phyloP scores from a whole-genome alignment of 2,797 vertebrate species.

The Enteromius fasciolatus region DNA sequence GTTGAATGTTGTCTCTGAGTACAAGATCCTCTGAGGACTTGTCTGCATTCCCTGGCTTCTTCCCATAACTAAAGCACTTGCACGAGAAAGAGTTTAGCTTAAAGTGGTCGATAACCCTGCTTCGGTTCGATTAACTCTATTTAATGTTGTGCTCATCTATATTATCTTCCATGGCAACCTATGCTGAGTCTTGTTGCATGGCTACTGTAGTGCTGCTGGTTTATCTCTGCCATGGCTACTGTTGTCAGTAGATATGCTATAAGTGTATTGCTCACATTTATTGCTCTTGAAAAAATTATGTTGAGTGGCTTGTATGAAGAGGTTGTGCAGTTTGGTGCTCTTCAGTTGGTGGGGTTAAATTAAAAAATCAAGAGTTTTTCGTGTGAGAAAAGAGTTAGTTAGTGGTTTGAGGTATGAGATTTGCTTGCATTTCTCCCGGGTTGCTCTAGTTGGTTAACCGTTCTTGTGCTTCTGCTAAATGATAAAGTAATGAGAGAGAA shows the following conservation, averaged over 20 bases:
- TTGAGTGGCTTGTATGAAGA: not conserved
- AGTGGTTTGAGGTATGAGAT: not conserved
- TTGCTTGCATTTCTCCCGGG: not conserved
- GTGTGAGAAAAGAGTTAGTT: not conserved
- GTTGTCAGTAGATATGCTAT: not conserved
- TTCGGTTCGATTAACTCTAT: constrained; percentile 8
- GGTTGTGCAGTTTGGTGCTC: not conserved
- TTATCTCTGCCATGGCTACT: not conserved
- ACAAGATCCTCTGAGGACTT: not conserved
- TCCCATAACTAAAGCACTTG: not conserved
- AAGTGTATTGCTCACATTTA: not conserved
- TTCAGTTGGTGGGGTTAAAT: constrained; percentile 17
- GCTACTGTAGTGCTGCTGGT: not conserved
- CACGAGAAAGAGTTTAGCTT: constrained; percentile 9
- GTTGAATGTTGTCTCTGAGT: not conserved
- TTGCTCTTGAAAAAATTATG: constrained; percentile 18
- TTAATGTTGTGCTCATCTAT: not conserved
- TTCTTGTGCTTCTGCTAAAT: constrained; percentile 2
- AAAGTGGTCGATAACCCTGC: not conserved
- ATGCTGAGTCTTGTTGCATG: not conserved
- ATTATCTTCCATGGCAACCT: not conserved
- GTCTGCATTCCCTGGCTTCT: not conserved
- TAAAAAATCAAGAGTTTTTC: not conserved
- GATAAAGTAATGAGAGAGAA: constrained; percentile 9
- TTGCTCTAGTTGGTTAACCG: not conserved